phyloP scores from a whole-genome alignment of 1,140 invertebrate genomes.

The Pantala flavescens region DNA sequence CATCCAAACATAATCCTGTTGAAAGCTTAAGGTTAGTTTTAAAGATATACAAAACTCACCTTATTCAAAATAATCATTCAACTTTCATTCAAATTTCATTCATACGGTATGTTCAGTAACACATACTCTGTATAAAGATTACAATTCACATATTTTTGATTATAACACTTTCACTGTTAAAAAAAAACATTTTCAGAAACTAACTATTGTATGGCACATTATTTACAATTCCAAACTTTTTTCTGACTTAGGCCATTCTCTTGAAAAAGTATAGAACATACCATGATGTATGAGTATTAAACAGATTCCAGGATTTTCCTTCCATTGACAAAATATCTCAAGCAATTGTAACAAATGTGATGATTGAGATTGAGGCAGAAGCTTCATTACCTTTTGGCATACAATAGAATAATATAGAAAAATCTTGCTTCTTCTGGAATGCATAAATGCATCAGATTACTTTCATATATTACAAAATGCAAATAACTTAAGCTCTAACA shows the following conservation, averaged over 20 bases:
- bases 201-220: not conserved
- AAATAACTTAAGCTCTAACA: too few relatives aligned
- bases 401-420: too few relatives aligned
- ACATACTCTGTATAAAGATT: not conserved
- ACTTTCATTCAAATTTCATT: not conserved
- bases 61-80: not conserved
- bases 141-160: not conserved
- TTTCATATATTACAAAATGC: too few relatives aligned
- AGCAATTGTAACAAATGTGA: too few relatives aligned
- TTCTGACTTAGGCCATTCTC: not conserved
- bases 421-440: too few relatives aligned
- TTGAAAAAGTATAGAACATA: not conserved
- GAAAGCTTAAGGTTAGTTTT: not conserved
- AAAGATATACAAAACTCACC: not conserved
- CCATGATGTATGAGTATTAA: too few relatives aligned
- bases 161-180: not conserved
- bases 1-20: not conserved
- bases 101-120: not conserved
- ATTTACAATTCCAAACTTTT: not conserved
- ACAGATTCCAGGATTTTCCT: too few relatives aligned
- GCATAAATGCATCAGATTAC: too few relatives aligned
- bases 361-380: too few relatives aligned
- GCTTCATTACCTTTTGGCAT: too few relatives aligned
- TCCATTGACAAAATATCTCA: too few relatives aligned
- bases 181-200: not conserved